A percentile compares a stretch with the other conserved stretches of the same genome.
Conservation (phyloP, 1,140 invertebrate species). For the Drosophila biarmipes region DNA sequence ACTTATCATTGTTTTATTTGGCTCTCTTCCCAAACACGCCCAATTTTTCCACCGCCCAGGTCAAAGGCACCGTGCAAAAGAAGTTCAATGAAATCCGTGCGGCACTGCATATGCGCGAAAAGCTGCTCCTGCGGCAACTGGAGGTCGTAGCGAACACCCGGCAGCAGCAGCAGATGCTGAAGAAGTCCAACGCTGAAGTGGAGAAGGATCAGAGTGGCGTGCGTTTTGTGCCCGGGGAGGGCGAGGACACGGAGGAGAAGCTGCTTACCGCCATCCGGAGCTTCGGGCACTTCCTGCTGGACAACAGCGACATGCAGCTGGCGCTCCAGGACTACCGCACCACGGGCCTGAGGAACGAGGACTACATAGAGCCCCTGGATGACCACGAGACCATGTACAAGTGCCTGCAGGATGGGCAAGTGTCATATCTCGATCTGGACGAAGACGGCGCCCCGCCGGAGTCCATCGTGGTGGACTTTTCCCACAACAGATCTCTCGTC, state of each 20-base stretch:
- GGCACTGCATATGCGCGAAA: constrained; percentile 85
- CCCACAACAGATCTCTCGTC: constrained; percentile 78
- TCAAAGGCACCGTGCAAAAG: constrained; percentile 84
- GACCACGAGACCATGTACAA: constrained; percentile 85
- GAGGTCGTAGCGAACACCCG: constrained; percentile 86
- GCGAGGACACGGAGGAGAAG: constrained; percentile 68
- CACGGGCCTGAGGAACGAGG: constrained; percentile 68
- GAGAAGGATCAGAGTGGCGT: constrained; percentile 56
- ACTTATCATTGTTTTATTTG: not conserved
- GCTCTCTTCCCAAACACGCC: not conserved
- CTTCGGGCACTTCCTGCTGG: constrained; percentile 85
- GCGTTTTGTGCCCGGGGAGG: constrained; percentile 76
- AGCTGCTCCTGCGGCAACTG: constrained; percentile 85
- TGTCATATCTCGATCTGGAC: constrained; percentile 47
- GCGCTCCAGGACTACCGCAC: constrained; percentile 67
- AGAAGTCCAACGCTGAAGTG: constrained; percentile 11
- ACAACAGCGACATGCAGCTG: constrained; percentile 74
- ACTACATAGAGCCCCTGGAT: constrained; percentile 76
- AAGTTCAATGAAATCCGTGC: constrained; percentile 85
- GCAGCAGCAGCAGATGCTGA: constrained; percentile 60
- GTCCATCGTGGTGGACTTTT: constrained; percentile 86
- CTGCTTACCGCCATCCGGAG: constrained; percentile 84
- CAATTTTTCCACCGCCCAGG: constrained; percentile 62
- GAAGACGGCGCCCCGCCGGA: constrained; percentile 80
- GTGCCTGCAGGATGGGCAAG: constrained; percentile 66